Evolutionary conservation across 2,113 vertebrate species (phyloP).

Genomic region (Forbesichthys agassizii): DNA sequence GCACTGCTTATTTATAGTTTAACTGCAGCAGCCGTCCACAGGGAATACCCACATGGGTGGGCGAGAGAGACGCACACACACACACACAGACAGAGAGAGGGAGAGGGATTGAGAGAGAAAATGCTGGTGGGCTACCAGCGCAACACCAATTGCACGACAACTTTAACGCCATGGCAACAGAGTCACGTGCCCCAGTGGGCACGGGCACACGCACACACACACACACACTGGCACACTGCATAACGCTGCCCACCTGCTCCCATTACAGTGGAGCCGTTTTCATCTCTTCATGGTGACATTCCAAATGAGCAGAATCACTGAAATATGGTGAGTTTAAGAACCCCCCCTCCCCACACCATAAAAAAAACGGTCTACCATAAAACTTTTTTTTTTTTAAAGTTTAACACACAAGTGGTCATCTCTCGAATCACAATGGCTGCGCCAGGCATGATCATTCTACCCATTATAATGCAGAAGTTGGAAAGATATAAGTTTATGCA

Average conservation of each 20-base stretch:
- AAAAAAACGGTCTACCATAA: too few relatives aligned
- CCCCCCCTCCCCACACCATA: neutral
- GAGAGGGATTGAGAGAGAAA: slow-evolving; percentile 1
- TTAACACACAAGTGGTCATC: slow-evolving; percentile 83
- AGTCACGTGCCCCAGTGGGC: slow-evolving; percentile 53
- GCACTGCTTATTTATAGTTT: too few relatives aligned
- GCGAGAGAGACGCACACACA: neutral
- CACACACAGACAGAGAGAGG: slow-evolving; percentile 16
- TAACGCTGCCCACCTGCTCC: too few relatives aligned
- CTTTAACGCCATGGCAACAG: slow-evolving; percentile 72
- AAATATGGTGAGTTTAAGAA: neutral
- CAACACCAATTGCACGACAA: slow-evolving; percentile 60
- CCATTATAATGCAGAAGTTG: slow-evolving; percentile 91
- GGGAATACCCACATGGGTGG: neutral
- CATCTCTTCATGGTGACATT: neutral
- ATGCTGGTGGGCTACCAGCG: slow-evolving; percentile 33
- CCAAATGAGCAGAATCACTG: neutral
- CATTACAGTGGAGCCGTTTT: neutral
- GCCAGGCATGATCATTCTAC: slow-evolving; percentile 95
- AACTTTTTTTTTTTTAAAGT: too few relatives aligned
- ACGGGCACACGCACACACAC: slow-evolving; percentile 18
- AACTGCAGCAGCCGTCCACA: neutral
- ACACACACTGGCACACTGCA: neutral
- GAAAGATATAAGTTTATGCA: slow-evolving; percentile 91
- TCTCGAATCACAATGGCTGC: slow-evolving; percentile 96